Evolutionary conservation across 2,888 invertebrate species (phyloP), one percentile per base, ranked within the genome.

Genomic region (Petrophora chlorosata): DNA sequence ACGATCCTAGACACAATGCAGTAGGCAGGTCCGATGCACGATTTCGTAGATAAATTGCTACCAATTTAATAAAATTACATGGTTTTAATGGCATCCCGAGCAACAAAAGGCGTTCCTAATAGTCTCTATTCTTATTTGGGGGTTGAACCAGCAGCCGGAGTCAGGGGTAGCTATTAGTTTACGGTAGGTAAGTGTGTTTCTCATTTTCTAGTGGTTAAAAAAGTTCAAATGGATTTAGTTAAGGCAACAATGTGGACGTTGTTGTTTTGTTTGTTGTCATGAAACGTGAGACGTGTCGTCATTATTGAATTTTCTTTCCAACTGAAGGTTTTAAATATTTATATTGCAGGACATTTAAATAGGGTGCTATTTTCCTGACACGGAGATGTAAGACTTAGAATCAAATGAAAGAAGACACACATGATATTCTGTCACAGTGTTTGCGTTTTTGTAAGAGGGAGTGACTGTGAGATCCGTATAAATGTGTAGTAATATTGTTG

Each of bases 61-160:
- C 71, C 74, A 61, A 74, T 84, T 80, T 79, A 68, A 71, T 68
- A 74, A 83, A 82, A 85, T 86, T 82, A 86, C 80, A 84, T 73
- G 82, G 78, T 70, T 70, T 67, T 76, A 72, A 74, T 73, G 70
- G 73, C 68, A 68, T 56, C 60, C 65, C 67, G 33, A 62, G 67
- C 65, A 67, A 72, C 67, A 68, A 79, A 67, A 80, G 86, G 85
- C 82, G 85, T 82, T 79, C 67, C 74, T 79, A 77, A 84, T 80
- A 67, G 63, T 67, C 64, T 65, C 52, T 54, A 69, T 70, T 72
- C 72, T 70, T 66, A 66, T 64, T 63, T 61, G 69, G 74, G 80
- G 83, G 82, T 73, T 73, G 79, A 67, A 63, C 70, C 59, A 49
- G 74, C 71, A 74, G 69, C 80, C 74, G 61, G 66, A 67, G 67